Evolutionary conservation across 1,140 invertebrate species (phyloP), one percentile per base, ranked within the genome.

Genomic region (Cotesia vestalis): DNA sequence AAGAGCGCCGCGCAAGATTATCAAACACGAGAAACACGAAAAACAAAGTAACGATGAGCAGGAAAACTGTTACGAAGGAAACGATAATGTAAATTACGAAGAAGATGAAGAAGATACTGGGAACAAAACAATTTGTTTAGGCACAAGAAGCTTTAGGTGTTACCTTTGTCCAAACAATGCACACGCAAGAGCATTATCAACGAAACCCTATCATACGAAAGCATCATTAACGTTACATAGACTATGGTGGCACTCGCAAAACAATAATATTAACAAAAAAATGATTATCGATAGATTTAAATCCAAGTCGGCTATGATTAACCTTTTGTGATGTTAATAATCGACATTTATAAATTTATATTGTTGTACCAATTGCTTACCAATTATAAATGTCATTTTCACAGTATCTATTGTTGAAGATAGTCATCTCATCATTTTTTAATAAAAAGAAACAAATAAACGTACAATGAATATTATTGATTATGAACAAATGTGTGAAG

Each of bases 181-280:
- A 0, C 35, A 57, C 0, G 80, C 80, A 4, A 75, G 79, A 9
- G 79, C 75, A 4, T 27, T 52, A 0, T 9, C 66, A 2, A 69
- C n/a, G 6, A 35, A 60, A 53, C 84, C 84, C 0, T 88, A 88
- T 70, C 88, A 89, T 57, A 88, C 82, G 4, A 81, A 80, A 11
- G 82, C 82, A 12, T 88, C 88, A 0, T 71, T 89, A 57, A 75
- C 82, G 0, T 69, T 89, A 27, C 88, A 89, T 74, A 80, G 77
- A 4, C 66, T 85, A 17, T 89, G 88, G 88, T 81, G 83, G 40
- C 88, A 89, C 57, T 40, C 27, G 34, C 64, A 52, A 55, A 34
- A 46, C 14, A 9, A 57, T 1, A 40, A 73, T 51, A 38, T 57
- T 59, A n/a, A 17, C 40, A 4, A 60, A 14, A 34, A 46, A 20